Evolutionary conservation across 2,113 vertebrate species (phyloP).

Genomic region (Empidonax alnorum): DNA sequence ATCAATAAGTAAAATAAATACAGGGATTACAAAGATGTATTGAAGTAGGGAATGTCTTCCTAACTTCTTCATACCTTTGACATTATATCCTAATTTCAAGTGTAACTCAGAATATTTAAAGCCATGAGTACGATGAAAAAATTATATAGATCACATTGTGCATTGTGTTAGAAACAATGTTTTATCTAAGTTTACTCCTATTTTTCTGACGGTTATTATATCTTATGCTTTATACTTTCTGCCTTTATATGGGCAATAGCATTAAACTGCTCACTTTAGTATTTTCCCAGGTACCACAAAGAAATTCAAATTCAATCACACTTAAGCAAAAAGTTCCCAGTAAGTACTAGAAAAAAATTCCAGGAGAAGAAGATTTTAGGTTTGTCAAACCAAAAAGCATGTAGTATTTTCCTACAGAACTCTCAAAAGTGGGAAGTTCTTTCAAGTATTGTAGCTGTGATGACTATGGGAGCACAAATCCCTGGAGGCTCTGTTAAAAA

Average conservation of each 20-base stretch:
- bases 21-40: neutral
- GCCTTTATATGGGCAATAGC: neutral
- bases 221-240: neutral
- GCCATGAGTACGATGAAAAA: neutral
- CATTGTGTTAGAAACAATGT: neutral
- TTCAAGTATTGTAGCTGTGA: neutral
- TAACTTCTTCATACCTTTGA: constrained; percentile 16
- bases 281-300: neutral
- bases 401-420: neutral
- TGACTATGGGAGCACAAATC: neutral
- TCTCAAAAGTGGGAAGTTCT: neutral
- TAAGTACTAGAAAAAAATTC: neutral
- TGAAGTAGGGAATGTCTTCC: neutral
- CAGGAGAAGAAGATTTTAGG: neutral
- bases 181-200: constrained; percentile 1
- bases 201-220: neutral
- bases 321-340: neutral
- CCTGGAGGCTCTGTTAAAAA: neutral
- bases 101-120: neutral
- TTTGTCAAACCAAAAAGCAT: neutral
- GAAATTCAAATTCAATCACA: neutral
- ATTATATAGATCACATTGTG: neutral
- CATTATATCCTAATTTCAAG: neutral
- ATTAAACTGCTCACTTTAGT: neutral
- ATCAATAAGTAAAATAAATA: constrained; percentile 54